Conservation (phyloP, 1,140 invertebrate genomes). For the Wiebesia pumilae region DNA sequence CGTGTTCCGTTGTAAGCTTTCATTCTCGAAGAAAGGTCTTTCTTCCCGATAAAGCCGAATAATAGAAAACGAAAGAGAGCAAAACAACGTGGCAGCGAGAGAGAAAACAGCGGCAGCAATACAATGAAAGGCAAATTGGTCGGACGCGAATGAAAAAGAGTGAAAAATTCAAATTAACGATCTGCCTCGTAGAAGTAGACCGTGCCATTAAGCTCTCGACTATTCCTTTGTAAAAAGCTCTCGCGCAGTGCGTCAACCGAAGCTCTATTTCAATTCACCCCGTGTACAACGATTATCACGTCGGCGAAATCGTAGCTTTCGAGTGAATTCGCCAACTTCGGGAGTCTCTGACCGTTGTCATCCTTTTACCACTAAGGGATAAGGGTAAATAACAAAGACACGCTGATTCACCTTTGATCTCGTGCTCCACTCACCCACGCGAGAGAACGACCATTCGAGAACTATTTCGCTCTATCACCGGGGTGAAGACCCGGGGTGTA, state of each 20-base stretch:
- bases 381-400: too few species aligned
- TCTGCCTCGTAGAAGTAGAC: background rate
- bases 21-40: too few species aligned
- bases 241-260: background rate
- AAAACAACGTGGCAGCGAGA: background rate
- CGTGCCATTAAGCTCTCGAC: background rate
- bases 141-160: background rate
- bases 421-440: too few species aligned
- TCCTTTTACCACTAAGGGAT: too few species aligned
- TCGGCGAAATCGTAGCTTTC: too few species aligned
- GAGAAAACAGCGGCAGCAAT: background rate
- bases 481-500: too few species aligned
- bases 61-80: background rate
- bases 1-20: too few species aligned
- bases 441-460: too few species aligned
- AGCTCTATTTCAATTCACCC: background rate
- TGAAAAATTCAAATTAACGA: background rate
- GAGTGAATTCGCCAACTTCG: background rate
- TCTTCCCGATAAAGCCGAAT: background rate
- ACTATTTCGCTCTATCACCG: background rate
- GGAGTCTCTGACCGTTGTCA: too few species aligned
- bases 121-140: background rate
- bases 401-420: too few species aligned
- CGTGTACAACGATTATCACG: background rate
- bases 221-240: background rate